phyloP scores from a whole-genome alignment of 2,113 vertebrate genomes.

The Hyla sarda region DNA sequence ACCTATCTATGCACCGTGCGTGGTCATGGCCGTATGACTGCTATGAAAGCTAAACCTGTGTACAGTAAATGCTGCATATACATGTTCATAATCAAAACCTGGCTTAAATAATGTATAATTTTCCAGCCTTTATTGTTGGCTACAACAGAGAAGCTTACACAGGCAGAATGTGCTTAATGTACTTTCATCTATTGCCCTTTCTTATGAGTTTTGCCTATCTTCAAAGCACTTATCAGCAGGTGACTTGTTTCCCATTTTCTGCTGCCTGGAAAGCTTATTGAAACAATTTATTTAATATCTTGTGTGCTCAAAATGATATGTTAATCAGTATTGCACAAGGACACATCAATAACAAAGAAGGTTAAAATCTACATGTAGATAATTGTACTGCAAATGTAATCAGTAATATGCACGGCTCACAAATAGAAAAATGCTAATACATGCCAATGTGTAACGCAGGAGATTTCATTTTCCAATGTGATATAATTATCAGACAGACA shows the following conservation, averaged over 20 bases:
- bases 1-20: too few relatives aligned
- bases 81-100: background rate
- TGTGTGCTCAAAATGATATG: constrained; percentile 35
- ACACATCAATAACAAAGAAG: constrained; percentile 21
- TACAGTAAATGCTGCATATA: too few relatives aligned
- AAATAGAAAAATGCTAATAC: constrained; percentile 31
- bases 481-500: background rate
- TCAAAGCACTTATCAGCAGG: constrained; percentile 1
- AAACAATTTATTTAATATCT: constrained; percentile 33
- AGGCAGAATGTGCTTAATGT: background rate
- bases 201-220: background rate
- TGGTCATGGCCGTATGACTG: too few relatives aligned
- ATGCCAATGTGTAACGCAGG: background rate
- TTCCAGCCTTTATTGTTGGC: background rate
- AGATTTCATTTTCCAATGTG: constrained; percentile 13
- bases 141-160: background rate
- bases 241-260: constrained; percentile 15
- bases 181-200: background rate
- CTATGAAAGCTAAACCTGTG: too few relatives aligned
- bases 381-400: constrained; percentile 24
- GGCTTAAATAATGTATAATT: background rate
- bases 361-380: background rate
- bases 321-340: constrained; percentile 41
- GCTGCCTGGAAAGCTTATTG: constrained; percentile 13
- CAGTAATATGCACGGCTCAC: background rate